These are phyloP conservation scores for Sebastes itinus DNA, from an alignment of 2,797 vertebrate species.

Conservation along the genomic window DNA sequence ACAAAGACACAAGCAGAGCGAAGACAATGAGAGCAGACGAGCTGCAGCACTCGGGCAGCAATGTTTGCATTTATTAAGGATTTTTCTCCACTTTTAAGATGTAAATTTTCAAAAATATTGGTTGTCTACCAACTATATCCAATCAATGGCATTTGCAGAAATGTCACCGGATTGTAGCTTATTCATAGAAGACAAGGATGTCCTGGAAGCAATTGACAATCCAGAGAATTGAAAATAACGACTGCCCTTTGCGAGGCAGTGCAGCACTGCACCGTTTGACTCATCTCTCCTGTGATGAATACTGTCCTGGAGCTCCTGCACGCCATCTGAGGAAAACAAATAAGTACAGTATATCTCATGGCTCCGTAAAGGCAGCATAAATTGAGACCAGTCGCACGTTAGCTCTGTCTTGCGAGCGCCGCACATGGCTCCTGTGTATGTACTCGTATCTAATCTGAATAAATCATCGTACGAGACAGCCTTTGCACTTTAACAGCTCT, in stretches of 20 bases:
- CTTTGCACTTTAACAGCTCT: constrained; percentile 47
- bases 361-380: background rate
- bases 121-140: background rate
- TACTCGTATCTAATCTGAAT: constrained; percentile 55
- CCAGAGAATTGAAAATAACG: constrained; percentile 17
- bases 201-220: constrained; percentile 4
- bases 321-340: constrained; percentile 18
- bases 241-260: background rate
- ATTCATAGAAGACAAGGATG: background rate
- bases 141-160: constrained; percentile 42
- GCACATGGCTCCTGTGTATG: background rate
- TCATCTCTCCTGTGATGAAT: constrained; percentile 5
- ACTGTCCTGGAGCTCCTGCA: background rate
- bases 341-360: background rate
- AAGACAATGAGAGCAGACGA: background rate
- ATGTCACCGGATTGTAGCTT: constrained; percentile 14
- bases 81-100: background rate
- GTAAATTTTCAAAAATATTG: background rate
- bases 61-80: background rate
- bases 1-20: background rate
- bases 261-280: constrained; percentile 1
- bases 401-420: background rate
- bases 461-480: constrained; percentile 55
- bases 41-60: background rate
- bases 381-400: constrained; percentile 4